These are phyloP conservation scores for Scylla paramamosain DNA, from an alignment of 1,140 invertebrate species.

Conservation along the genomic window DNA sequence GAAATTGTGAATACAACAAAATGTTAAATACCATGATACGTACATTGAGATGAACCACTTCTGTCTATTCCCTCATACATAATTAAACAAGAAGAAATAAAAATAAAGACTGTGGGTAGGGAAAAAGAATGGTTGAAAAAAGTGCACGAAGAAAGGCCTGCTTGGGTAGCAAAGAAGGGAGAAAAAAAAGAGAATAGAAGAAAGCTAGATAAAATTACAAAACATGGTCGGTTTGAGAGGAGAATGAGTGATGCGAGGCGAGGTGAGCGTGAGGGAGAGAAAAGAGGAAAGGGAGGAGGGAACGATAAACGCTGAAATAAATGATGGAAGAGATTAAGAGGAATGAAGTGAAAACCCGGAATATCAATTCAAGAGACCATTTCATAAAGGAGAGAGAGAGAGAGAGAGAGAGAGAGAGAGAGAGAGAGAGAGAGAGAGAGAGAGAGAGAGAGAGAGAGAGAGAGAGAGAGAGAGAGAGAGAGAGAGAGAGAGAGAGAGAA, in stretches of 20 bases:
- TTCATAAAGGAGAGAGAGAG: neutral
- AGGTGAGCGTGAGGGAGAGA: neutral
- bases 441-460: neutral
- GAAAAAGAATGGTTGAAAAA: neutral
- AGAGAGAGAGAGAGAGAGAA: neutral
- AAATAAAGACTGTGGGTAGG: neutral
- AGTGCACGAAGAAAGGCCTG: too few relatives aligned
- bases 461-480: constrained; percentile 17
- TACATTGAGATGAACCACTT: too few relatives aligned
- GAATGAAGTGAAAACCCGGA: neutral
- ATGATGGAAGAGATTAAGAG: neutral
- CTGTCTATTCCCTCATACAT: neutral
- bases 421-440: neutral
- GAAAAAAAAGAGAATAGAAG: neutral
- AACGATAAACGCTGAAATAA: neutral
- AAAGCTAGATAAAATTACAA: neutral
- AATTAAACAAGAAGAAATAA: neutral
- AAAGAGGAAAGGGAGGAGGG: neutral
- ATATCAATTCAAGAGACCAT: neutral
- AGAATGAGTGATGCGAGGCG: neutral
- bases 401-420: constrained; percentile 3
- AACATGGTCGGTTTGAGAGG: neutral
- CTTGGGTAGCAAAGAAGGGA: neutral
- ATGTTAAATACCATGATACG: too few relatives aligned
- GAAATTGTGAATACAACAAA: too few relatives aligned